Evolutionary conservation across 2,888 invertebrate genomes (phyloP).

Genomic region (Monopis laevigella): DNA sequence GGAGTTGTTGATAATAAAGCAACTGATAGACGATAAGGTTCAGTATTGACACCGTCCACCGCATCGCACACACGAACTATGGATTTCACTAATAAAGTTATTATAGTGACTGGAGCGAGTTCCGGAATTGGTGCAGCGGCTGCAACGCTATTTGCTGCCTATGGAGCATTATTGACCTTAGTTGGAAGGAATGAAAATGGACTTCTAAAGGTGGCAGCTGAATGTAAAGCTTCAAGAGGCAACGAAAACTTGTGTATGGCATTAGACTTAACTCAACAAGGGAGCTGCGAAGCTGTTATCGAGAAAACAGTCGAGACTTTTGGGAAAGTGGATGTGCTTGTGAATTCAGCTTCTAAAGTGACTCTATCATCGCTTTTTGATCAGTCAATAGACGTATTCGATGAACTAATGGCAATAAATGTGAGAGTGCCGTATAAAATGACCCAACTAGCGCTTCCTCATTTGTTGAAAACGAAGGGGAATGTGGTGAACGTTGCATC

Average conservation of each 20-base stretch:
- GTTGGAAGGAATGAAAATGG: slow-evolving; percentile 30
- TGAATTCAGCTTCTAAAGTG: slow-evolving; percentile 33
- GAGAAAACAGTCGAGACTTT: slow-evolving; percentile 29
- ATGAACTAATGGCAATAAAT: slow-evolving; percentile 34
- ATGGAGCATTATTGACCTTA: slow-evolving; percentile 29
- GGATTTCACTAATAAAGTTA: slow-evolving; percentile 31
- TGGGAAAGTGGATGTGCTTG: slow-evolving; percentile 31
- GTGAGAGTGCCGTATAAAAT: slow-evolving; percentile 32
- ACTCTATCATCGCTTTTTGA: slow-evolving; percentile 29
- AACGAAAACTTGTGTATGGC: slow-evolving; percentile 24
- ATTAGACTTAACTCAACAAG: slow-evolving; percentile 27
- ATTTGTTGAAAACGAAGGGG: slow-evolving; percentile 33
- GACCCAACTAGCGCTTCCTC: slow-evolving; percentile 30
- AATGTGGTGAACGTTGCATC: slow-evolving; percentile 34
- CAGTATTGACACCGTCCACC: background rate
- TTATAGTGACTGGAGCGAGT: slow-evolving; percentile 37
- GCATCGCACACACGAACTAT: no score
- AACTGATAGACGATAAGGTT: background rate
- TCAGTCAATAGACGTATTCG: slow-evolving; percentile 28
- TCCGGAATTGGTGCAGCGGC: slow-evolving; percentile 37
- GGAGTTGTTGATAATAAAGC: no score
- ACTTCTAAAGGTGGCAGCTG: slow-evolving; percentile 26
- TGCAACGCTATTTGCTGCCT: slow-evolving; percentile 27
- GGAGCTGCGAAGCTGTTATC: slow-evolving; percentile 29
- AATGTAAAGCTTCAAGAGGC: slow-evolving; percentile 24